These are phyloP conservation scores for Leptopilina boulardi DNA, from an alignment of 1,140 invertebrate species.

Conservation along the genomic window DNA sequence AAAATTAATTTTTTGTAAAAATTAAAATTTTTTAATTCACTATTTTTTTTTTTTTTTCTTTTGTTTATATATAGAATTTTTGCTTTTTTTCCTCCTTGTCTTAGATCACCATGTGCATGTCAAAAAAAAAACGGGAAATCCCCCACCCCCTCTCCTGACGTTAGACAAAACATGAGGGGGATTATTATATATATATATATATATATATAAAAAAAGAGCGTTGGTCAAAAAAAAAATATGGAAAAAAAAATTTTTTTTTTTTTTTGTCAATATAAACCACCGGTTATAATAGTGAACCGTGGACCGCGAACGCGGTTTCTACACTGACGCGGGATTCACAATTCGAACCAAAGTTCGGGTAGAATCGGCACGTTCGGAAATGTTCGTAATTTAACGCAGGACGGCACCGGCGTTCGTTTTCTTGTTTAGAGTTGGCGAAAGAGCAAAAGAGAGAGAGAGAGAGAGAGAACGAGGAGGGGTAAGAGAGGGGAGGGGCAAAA, in stretches of 20 bases:
- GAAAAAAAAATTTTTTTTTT: neutral
- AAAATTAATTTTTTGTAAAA: too few relatives aligned
- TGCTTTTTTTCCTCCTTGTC: too few relatives aligned
- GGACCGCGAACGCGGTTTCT: conserved; percentile 76
- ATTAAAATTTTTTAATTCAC: too few relatives aligned
- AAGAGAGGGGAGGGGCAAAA: neutral
- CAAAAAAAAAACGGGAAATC: too few relatives aligned
- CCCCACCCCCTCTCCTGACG: too few relatives aligned
- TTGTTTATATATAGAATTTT: too few relatives aligned
- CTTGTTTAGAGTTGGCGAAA: conserved; percentile 37
- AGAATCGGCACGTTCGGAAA: conserved; percentile 63
- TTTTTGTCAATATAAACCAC: conserved; percentile 44
- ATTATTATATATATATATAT: too few relatives aligned
- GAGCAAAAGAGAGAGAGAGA: neutral
- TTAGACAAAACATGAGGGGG: too few relatives aligned
- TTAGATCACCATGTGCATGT: too few relatives aligned
- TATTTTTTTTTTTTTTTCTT: too few relatives aligned
- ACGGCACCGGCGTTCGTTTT: conserved; percentile 57
- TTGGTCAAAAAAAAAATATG: too few relatives aligned
- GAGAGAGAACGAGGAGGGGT: conserved; percentile 34
- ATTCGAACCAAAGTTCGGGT: conserved; percentile 74
- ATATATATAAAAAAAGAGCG: too few relatives aligned
- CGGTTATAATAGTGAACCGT: conserved; percentile 74
- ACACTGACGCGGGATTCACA: conserved; percentile 75
- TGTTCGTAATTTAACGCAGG: conserved; percentile 57